Evolutionary conservation across 2,113 vertebrate genomes (phyloP), one percentile per base, ranked within the genome.

Genomic region (Mesoclemmys tuberculata): DNA sequence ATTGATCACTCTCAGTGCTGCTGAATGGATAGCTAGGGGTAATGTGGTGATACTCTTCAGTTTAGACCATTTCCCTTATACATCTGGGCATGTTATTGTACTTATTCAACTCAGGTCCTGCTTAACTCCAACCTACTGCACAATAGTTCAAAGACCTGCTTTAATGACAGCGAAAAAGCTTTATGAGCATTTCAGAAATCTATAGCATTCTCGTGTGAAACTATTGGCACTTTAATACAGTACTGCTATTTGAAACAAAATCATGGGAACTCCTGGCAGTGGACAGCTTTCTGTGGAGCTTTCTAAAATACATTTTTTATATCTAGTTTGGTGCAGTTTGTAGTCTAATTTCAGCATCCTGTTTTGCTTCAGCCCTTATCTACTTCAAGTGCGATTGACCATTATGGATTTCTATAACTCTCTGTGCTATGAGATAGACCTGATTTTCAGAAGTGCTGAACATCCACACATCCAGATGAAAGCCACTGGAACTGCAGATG

Each of bases 311-410:
- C 56, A 89, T 97, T 92, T 92, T 90, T 38, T 86, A 64, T 64
- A 29, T 64, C 61, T 64, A 31, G 19, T 94, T 90, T 94, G 84
- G 87, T 27, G 41, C 46, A 38, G 81, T 95, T 93, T 93, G 75
- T 95, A 89, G 93, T 97, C 89, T 88, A 92, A 91, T 95, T 96
- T 93, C 82, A 79, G 93, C 91, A 90, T 91, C 92, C 92, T 94
- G 84, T 94, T 96, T 91, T 96, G 82, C 77, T 84, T 85, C 41
- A 31, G 48, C 26, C 80, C 7, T 96, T 93, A 68, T 68, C 86
- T 94, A 56, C 90, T 93, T 64, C 84, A 84, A 82, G 68, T 93
- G 80, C 83, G 92, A 89, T 48, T 86, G 38, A 81, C 85, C 75
- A 95, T 88, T 64, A 35, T 64, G 61, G 61, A 64, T 64, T 64